phyloP scores from a whole-genome alignment of 2,888 invertebrate species.

The Megastigmus dorsalis region DNA sequence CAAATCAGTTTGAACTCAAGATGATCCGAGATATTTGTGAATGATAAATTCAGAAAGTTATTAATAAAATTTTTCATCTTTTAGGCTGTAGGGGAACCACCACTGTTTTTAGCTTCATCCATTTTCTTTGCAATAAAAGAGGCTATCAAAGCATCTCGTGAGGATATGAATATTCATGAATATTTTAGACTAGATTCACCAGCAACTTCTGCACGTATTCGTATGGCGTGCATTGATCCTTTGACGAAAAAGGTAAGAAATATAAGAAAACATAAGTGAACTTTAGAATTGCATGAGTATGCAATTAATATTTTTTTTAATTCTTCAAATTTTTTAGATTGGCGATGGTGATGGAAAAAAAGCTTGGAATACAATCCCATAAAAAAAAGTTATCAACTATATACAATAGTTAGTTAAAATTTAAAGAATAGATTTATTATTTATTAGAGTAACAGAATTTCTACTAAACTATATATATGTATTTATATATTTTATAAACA shows the following conservation, averaged over 20 bases:
- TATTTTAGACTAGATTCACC: slow-evolving; percentile 86
- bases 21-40: neutral
- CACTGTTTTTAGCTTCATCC: slow-evolving; percentile 91
- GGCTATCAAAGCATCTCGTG: slow-evolving; percentile 87
- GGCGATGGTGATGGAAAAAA: slow-evolving; percentile 59
- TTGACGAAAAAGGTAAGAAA: slow-evolving; percentile 83
- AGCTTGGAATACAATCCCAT: slow-evolving; percentile 59
- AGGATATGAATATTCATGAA: slow-evolving; percentile 79
- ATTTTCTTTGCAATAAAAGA: slow-evolving; percentile 93
- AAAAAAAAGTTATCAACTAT: slow-evolving; percentile 11
- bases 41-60: slow-evolving; percentile 2
- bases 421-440: slow-evolving; percentile 11
- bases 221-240: slow-evolving; percentile 91
- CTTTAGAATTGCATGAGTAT: too few relatives aligned
- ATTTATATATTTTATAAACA: slow-evolving; percentile 18
- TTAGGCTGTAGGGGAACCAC: slow-evolving; percentile 96
- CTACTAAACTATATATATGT: neutral
- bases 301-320: too few relatives aligned
- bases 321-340: slow-evolving; percentile 51
- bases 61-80: slow-evolving; percentile 59
- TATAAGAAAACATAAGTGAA: too few relatives aligned
- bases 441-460: slow-evolving; percentile 11
- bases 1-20: too few relatives aligned
- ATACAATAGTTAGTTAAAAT: neutral
- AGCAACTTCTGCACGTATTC: slow-evolving; percentile 90